Conservation (phyloP, 2,113 vertebrate species). For the Laticauda laticaudata region DNA sequence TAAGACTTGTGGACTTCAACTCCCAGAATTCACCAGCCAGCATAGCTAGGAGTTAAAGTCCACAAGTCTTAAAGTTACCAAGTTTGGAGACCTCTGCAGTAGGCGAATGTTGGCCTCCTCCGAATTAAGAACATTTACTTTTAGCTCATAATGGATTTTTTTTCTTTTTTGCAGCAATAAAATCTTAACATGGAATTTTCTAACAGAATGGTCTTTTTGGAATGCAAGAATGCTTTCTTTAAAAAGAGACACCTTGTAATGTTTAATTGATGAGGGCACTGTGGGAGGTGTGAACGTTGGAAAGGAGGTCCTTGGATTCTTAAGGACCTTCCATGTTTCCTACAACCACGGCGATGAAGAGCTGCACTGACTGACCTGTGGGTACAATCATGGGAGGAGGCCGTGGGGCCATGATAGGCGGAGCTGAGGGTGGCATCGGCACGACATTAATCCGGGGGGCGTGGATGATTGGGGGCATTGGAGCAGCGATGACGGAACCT, state of each 20-base stretch:
- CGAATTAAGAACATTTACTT: background rate
- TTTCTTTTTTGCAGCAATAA: background rate
- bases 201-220: background rate
- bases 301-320: background rate
- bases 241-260: background rate
- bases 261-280: background rate
- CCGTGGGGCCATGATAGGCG: conserved; percentile 91
- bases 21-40: too few species aligned
- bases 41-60: too few species aligned
- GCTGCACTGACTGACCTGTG: conserved; percentile 76
- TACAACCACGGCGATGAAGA: background rate
- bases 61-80: too few species aligned
- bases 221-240: background rate
- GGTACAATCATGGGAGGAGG: conserved; percentile 97
- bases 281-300: too few species aligned
- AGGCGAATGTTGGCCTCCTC: background rate
- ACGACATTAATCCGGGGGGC: conserved; percentile 92
- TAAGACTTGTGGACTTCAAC: too few species aligned
- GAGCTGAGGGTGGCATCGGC: conserved; percentile 87
- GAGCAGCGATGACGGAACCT: conserved; percentile 83
- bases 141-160: background rate
- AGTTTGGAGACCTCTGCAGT: too few species aligned
- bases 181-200: background rate
- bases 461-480: conserved; percentile 92
- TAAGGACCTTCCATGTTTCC: background rate